phyloP scores from a whole-genome alignment of 30 jellyfish, hydroid and myxozoan species.

The Aurelia aurita region DNA sequence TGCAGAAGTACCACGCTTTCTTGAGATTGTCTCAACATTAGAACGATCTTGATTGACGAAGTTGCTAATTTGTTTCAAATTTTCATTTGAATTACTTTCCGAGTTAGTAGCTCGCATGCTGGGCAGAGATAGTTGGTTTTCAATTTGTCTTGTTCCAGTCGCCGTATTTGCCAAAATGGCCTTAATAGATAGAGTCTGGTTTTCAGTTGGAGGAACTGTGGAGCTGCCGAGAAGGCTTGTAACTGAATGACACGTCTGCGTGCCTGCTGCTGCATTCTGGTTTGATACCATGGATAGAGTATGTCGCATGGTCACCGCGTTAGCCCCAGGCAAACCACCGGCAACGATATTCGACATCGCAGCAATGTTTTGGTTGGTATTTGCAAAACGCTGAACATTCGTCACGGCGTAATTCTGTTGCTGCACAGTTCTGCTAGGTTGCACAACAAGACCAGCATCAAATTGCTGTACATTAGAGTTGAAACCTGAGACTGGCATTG shows the following conservation, averaged over 20 bases:
- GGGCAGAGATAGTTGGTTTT: background rate
- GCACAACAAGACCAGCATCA: background rate
- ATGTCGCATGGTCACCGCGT: slow-evolving; percentile 1
- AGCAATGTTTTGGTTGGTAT: background rate
- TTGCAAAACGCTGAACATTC: background rate
- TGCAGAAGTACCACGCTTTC: background rate
- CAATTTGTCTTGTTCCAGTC: background rate
- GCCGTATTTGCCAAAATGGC: slow-evolving; percentile 21
- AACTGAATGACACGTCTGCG: slow-evolving; percentile 57
- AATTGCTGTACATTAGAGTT: background rate
- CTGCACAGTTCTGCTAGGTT: background rate
- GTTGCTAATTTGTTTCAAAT: background rate
- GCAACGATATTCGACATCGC: background rate
- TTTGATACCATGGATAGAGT: background rate
- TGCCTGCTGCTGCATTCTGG: slow-evolving; percentile 9
- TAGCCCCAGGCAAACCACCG: background rate
- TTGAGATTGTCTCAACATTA: background rate
- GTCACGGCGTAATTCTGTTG: background rate
- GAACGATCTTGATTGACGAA: background rate
- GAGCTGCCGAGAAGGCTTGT: slow-evolving; percentile 42
- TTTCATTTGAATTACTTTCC: background rate
- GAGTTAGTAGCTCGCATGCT: background rate
- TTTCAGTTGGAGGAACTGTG: slow-evolving; percentile 36
- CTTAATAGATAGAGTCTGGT: slow-evolving; percentile 36
- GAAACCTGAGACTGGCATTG: background rate